Base-by-base conservation (phyloP, 2,113 vertebrate species). In the Sinocyclocheilus rhinocerous region DNA sequence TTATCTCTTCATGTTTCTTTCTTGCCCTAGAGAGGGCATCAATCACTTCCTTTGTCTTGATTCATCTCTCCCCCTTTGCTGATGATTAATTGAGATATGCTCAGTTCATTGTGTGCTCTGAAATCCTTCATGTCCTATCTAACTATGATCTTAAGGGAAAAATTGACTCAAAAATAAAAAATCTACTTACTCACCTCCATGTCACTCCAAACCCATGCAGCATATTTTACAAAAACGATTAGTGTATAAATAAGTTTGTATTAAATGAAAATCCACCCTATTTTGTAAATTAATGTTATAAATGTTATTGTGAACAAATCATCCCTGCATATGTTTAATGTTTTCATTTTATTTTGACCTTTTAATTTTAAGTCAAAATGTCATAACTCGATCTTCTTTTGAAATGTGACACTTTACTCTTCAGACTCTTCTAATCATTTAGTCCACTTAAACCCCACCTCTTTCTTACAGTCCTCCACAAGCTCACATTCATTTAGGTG, bases 91-190 rank as follows among this genome's bases (percentile, higher is more conserved):
- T 80, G 52, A 69, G 59, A 67, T 69, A 24, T 36, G 65, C 16
- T 59, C 50, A 15, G 73, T 67, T 79, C 84, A 77, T 65, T 79
- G 61, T 73, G 57, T 75, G 63, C 78, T 85, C 15, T 81, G 13
- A 48, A 59, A 81, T 81, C 48, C 87, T 55, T 11, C 42, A 61
- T 81, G 84, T 87, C 42, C 48, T 36, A 70, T 24, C 61, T 22
- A 3, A 85, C 48, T 79, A 42, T 24, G 72, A 16, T n/a, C 72
- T 24, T 76, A 15, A 76, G 8, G n/a, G n/a, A 76, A 76, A 76
- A 26, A 13, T 76, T 16, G 10, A 73, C 11, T n/a, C 39, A 13
- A 48, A 76, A 75, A 48, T n/a, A 2, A n/a, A 1, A 29, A 45
- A 45, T 20, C 69, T 36, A 4, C 29, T 72, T n/a, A 42, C 29